Evolutionary conservation across 1,140 invertebrate species (phyloP).

Genomic region (Ptiloglossa arizonensis): DNA sequence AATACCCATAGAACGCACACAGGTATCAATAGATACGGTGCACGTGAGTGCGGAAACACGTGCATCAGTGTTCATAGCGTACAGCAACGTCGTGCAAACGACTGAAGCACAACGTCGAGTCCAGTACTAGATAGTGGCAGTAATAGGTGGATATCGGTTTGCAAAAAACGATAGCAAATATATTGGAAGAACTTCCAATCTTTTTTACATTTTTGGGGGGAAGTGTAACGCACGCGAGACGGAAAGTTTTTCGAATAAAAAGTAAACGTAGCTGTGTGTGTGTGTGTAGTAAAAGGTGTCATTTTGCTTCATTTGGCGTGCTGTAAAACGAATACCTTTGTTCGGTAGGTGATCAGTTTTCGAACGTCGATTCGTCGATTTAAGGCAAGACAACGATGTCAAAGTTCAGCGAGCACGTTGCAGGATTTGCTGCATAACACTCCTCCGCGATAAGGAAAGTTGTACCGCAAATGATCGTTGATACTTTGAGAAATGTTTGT

Average conservation of each 20-base stretch:
- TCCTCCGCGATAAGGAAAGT: slow-evolving; percentile 4
- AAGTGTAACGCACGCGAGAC: no score
- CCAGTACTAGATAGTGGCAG: no score
- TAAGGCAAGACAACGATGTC: not conserved
- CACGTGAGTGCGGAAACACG: slow-evolving; percentile 42
- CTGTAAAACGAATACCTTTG: not conserved
- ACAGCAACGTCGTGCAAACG: not conserved
- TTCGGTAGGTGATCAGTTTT: not conserved
- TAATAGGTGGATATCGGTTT: slow-evolving; percentile 5
- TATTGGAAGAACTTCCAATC: not conserved
- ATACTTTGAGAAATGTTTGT: not conserved
- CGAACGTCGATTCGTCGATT: not conserved
- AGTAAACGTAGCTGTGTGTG: not conserved
- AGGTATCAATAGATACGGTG: slow-evolving; percentile 11
- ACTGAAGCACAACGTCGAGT: not conserved
- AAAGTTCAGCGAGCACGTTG: not conserved
- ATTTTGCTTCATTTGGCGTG: not conserved
- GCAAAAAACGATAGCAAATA: not conserved
- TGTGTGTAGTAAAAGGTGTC: not conserved
- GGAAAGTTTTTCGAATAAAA: not conserved
- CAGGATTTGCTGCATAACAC: not conserved
- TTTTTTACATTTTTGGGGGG: not conserved
- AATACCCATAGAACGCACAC: not conserved
- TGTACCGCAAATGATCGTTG: not conserved
- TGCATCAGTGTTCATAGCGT: slow-evolving; percentile 17